Conservation (phyloP, 2,113 vertebrate species). For the Rostratula benghalensis region DNA sequence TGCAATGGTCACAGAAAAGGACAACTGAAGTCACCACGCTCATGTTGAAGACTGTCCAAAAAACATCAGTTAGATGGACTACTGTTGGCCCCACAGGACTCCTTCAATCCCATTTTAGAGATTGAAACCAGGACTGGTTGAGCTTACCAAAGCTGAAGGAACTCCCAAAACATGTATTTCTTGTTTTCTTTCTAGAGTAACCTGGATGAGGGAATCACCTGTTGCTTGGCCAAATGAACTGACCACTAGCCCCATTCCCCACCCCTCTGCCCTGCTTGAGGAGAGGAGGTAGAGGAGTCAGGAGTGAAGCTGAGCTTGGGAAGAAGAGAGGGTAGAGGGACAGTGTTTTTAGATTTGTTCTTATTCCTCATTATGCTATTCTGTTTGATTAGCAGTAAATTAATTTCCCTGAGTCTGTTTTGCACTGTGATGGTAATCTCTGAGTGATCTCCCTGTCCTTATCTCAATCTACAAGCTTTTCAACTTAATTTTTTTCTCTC, state of each 20-base stretch:
- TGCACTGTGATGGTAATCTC: background rate
- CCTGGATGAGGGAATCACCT: background rate
- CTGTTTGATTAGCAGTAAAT: background rate
- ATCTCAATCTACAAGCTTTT: background rate
- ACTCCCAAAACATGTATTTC: background rate
- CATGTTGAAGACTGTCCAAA: background rate
- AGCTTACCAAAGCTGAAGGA: background rate
- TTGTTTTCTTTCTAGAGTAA: background rate
- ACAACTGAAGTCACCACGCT: background rate
- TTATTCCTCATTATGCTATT: background rate
- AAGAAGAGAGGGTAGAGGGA: background rate
- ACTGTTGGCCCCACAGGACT: fast-evolving
- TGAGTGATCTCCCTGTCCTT: background rate
- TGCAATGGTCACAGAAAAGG: background rate
- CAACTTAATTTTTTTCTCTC: background rate
- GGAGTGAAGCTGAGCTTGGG: background rate
- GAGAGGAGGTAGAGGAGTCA: background rate
- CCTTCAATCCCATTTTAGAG: background rate
- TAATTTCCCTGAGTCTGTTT: background rate
- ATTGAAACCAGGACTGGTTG: background rate
- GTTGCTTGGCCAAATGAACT: background rate
- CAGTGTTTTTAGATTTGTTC: background rate
- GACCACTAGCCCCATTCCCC: background rate
- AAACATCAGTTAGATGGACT: background rate
- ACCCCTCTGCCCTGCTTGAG: background rate